Evolutionary conservation across 2,888 invertebrate genomes (phyloP), one percentile per base, ranked within the genome.

Genomic region (Parnassius glacialis): DNA sequence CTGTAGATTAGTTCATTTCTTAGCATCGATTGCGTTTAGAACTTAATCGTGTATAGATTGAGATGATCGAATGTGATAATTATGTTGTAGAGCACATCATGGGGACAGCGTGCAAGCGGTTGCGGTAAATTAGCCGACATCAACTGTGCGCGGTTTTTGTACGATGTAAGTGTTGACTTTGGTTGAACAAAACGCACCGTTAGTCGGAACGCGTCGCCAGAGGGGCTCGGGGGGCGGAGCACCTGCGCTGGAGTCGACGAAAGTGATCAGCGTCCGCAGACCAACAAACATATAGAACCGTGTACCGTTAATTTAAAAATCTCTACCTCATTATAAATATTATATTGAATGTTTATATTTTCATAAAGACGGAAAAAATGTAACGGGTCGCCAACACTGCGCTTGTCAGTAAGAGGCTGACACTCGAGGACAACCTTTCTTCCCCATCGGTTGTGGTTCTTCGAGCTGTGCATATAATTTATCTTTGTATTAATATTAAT

Each of bases 181-280:
- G 76, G 72, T 70, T 75, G 65, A 76, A 84, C 77, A 79, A 83
- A 81, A 80, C 79, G 65, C 74, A 82, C 84, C 78, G 81, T 83
- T 83, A 81, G 67, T 64, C 68, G 52, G 52, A 59, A 54, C 52
- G 64, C 51, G 64, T 62, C 67, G 61, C 10, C 65, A 65, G 67
- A 60, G 64, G 65, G 61, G 64, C 62, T 64, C 63, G 60, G 64
- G 62, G 62, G 59, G 58, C 65, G 65, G 67, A 59, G 67, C 74
- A 75, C 78, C 74, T 76, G 79, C 75, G 75, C 76, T 70, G 69
- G 73, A 74, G 74, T 69, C 75, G 75, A 74, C 73, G 76, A 81
- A 77, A 79, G 74, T 76, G 72, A 76, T 76, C 73, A 70, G 68
- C 62, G 48, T 65, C 65, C 68, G 71, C 66, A 79, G 76, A 82